Percentiles rank a stretch among this genome's conserved stretches.
Conservation (phyloP, 2,113 vertebrate genomes). For the Cyanistes caeruleus region DNA sequence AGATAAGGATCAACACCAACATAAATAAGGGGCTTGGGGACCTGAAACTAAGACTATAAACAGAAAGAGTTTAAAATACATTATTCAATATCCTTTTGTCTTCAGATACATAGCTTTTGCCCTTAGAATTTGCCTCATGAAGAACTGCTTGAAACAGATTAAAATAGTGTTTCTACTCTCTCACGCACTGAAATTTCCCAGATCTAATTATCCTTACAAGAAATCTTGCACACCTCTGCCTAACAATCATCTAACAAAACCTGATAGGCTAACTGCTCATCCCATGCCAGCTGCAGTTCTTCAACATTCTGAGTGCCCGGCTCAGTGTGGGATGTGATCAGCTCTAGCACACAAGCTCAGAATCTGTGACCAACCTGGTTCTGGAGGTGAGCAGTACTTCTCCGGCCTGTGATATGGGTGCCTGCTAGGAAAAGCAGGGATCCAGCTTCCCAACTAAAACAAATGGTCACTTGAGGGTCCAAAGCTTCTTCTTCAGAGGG, state of each 20-base stretch:
- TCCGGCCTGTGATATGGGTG: neutral
- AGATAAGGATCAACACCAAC: neutral
- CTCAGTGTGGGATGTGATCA: neutral
- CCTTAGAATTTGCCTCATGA: neutral
- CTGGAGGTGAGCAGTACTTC: neutral
- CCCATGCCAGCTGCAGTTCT: neutral
- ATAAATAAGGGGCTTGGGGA: neutral
- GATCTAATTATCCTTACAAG: neutral
- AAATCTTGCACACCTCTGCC: neutral
- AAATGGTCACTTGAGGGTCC: neutral
- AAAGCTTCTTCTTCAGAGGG: neutral
- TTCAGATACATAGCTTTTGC: neutral
- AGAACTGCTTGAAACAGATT: neutral
- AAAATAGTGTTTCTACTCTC: neutral
- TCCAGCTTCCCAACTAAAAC: neutral
- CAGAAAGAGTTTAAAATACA: neutral
- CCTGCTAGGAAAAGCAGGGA: neutral
- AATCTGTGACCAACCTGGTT: neutral
- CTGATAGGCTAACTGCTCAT: neutral
- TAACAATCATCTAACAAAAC: neutral
- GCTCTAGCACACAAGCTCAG: neutral
- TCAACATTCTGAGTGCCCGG: fast-evolving
- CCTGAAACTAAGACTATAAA: neutral
- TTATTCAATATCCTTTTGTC: neutral
- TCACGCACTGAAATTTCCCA: neutral